Base-by-base conservation (phyloP, 1,140 invertebrate species). In the Dryas iulia region DNA sequence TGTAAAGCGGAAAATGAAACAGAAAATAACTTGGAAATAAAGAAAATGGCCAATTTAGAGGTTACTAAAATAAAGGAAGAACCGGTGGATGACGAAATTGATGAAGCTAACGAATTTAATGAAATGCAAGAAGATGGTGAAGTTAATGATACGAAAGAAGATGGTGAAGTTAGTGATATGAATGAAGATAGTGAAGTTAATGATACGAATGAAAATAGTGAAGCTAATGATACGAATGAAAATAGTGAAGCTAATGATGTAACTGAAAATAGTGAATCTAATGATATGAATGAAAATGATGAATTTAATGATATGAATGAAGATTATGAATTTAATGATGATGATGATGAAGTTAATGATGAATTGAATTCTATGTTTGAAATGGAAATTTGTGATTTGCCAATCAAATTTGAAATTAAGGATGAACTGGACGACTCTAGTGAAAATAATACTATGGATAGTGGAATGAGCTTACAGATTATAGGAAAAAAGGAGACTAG, bases 41-140 rank as follows among this genome's bases (percentile, higher is more conserved):
- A 47, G 39, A 47, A 21, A 47, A 47, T 18, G 39, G 18, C 39
- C 6, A 5, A 47, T 18, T 14, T 35, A n/a, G 5, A 35, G n/a
- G 8, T 47, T 1, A 14, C 54, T 53, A 31, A 53, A 56, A 47
- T 56, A 11, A 61, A 69, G 58, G 28, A 60, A 8, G 66, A 67
- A 35, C 11, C 52, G 7, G 31, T 68, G 2, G 66, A 68, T n/a
- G 25, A 8, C 11, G 57, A 30, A 35, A 33, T 59, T 59, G 26
- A 57, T 47, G 23, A 26, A 56, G n/a, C n/a, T n/a, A n/a, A n/a
- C n/a, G n/a, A n/a, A n/a, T n/a, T n/a, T n/a, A n/a, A n/a, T n/a
- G n/a, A n/a, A n/a, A n/a, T n/a, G n/a, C n/a, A n/a, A n/a, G n/a
- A n/a, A n/a, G n/a, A n/a, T n/a, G n/a, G n/a, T n/a, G n/a, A n/a